Evolutionary conservation across 2,113 vertebrate species (phyloP).

Genomic region (Cebidichthys violaceus): DNA sequence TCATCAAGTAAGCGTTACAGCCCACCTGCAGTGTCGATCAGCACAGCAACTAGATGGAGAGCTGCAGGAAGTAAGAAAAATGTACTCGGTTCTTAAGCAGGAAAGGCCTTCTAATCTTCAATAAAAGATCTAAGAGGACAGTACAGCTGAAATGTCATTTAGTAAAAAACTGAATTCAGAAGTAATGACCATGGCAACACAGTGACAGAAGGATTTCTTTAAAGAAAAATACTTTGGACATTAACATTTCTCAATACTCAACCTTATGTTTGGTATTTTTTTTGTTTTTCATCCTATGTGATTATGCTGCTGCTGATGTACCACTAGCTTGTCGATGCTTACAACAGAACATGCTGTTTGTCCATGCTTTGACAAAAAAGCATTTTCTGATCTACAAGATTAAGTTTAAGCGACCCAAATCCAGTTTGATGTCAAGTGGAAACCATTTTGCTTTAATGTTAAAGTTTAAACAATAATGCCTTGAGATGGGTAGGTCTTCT

Average conservation of each 20-base stretch:
- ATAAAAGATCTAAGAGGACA: background rate
- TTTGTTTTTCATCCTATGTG: background rate
- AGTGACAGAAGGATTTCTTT: background rate
- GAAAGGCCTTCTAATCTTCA: background rate
- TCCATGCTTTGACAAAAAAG: too few species aligned
- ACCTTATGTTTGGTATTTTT: background rate
- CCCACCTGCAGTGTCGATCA: background rate
- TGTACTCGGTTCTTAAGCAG: background rate
- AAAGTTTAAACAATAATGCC: too few species aligned
- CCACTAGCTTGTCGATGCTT: background rate
- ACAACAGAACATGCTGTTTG: background rate
- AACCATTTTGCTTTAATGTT: background rate
- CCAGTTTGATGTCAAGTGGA: background rate
- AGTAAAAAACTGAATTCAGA: background rate
- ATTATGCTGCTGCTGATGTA: background rate
- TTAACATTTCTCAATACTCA: background rate
- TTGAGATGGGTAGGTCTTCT: too few species aligned
- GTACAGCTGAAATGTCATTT: background rate
- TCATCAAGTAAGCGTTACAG: slow-evolving; percentile 3
- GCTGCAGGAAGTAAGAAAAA: background rate
- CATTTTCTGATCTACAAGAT: too few species aligned
- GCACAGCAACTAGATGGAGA: slow-evolving; percentile 20
- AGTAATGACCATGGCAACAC: too few species aligned
- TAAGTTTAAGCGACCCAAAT: background rate
- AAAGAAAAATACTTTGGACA: background rate